These are phyloP conservation scores for Hololepta plana DNA, from an alignment of 2,888 invertebrate species.

Conservation along the genomic window DNA sequence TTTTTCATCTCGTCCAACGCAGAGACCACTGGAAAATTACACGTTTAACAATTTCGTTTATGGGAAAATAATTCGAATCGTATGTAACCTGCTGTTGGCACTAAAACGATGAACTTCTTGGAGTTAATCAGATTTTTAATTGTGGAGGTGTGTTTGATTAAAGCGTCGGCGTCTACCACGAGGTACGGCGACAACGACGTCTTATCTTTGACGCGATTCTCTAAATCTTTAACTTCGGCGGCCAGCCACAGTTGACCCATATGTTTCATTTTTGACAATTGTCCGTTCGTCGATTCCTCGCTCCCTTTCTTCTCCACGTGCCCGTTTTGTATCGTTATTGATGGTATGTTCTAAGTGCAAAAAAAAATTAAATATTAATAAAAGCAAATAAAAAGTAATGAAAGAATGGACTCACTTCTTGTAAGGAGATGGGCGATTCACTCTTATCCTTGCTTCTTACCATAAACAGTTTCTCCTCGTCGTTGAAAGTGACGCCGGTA, in stretches of 20 bases:
- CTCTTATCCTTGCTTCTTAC: constrained; percentile 15
- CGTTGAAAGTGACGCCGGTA: constrained; percentile 47
- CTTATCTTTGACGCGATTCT: constrained; percentile 43
- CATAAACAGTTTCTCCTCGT: constrained; percentile 21
- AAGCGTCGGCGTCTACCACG: constrained; percentile 69
- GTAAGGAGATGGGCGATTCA: no score
- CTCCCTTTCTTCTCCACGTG: no score
- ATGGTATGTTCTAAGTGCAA: no score
- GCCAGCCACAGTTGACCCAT: constrained; percentile 82
- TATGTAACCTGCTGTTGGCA: constrained; percentile 83
- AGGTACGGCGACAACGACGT: constrained; percentile 62
- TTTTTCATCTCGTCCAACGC: constrained; percentile 79
- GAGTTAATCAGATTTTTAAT: constrained; percentile 70
- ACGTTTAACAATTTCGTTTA: constrained; percentile 4
- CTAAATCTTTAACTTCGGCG: constrained; percentile 73
- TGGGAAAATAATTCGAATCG: background rate
- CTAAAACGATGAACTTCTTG: constrained; percentile 69
- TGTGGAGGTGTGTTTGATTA: constrained; percentile 56
- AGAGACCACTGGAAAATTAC: constrained; percentile 63
- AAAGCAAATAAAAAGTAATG: no score
- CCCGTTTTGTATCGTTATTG: constrained; percentile 1
- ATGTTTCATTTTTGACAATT: constrained; percentile 56
- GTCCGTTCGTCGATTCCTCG: constrained; percentile 14
- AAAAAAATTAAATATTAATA: no score
- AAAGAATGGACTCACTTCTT: no score